These are phyloP conservation scores for Rhynchotus rufescens DNA, from an alignment of 2,797 vertebrate genomes.

Conservation along the genomic window DNA sequence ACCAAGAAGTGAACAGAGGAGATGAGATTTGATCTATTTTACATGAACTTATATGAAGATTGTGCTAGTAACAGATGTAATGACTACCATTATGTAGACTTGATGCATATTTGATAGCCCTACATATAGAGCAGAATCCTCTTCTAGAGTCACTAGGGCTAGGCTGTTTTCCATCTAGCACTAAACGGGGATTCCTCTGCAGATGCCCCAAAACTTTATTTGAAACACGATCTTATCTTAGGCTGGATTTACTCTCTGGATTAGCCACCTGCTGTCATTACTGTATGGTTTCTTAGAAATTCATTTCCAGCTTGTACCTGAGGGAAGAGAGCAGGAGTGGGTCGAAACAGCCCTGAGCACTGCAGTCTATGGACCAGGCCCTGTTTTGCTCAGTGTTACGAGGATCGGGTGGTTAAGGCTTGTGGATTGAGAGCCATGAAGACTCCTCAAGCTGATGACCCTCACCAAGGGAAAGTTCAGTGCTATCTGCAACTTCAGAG, in stretches of 20 bases:
- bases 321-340: background rate
- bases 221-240: background rate
- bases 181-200: background rate
- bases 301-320: background rate
- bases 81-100: background rate
- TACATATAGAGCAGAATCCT: background rate
- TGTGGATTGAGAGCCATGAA: background rate
- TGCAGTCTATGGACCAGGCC: background rate
- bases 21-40: background rate
- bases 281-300: background rate
- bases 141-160: background rate
- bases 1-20: background rate
- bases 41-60: background rate
- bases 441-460: background rate
- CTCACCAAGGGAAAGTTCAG: background rate
- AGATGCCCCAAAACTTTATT: constrained; percentile 3
- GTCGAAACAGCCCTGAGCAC: background rate
- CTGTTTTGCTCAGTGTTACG: background rate
- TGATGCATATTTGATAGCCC: background rate
- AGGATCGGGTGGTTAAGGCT: background rate
- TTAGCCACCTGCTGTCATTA: constrained; percentile 12
- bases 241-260: background rate
- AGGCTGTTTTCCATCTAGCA: background rate
- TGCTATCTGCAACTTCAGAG: background rate
- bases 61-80: background rate